Base-by-base conservation (phyloP, 2,888 invertebrate species). In the Bombylius major region DNA sequence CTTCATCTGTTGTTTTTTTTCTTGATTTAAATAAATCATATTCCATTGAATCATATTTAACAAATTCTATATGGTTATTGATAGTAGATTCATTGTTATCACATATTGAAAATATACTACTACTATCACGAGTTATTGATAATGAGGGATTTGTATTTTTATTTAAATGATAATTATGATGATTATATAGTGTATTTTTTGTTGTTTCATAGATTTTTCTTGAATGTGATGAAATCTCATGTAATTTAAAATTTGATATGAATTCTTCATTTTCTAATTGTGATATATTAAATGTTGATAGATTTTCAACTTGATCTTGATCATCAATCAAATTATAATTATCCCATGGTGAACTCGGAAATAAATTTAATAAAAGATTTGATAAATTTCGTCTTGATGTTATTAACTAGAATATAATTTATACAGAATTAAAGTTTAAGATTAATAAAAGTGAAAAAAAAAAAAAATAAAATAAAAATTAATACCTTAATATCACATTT, bases 261-360 rank as follows among this genome's bases (percentile, higher is more conserved):
- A 55, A 47, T n/a, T 50, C 45, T 13, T 55, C 50, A 23, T 46
- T 42, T 7, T 11, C 39, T 11, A 42, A 42, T 42, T 42, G 39
- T 13, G 8, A 7, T 33, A 33, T 8, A 49, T 49, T 49, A 6
- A 23, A n/a, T 36, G 6, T 36, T 8, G 6, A 6, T 8, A 8
- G 6, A 36, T 33, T n/a, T 14, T 47, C 39, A 33, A 48, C 14
- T 34, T 36, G n/a, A 8, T 50, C 39, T 14, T 56, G 45, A 6
- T 50, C 31, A 23, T 55, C 42, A 48, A 48, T 54, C 23, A 46
- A 47, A 53, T 9, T 54, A 12, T 23, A 46, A 23, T 65, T 58
- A 50, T 68, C 66, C 75, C 75, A 75, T 34, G 65, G 65, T 58
- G 70, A 69, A 56, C 70, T 70, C 46, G 75, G 75, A 60, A 75